Base-by-base conservation (phyloP, 2,888 invertebrate species). In the Caenorhabditis sp. region DNA sequence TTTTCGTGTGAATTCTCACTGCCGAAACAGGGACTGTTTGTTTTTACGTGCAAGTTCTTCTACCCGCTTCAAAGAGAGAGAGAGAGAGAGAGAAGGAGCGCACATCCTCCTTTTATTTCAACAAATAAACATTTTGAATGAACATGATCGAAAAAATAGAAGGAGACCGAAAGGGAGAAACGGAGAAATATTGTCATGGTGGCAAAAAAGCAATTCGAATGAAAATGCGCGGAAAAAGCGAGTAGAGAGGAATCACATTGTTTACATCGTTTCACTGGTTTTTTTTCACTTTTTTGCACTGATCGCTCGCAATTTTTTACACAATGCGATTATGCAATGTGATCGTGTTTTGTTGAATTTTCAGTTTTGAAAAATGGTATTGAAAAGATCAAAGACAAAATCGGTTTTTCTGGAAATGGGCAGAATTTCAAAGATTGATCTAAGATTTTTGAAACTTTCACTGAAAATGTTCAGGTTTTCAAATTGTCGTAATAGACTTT, bases 41-140 rank as follows among this genome's bases (percentile, higher is more conserved):
- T 68, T 68, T 68, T 68, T 38, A 68, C 68, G 68, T 68, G 68
- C 68, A 68, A 49, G 31, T 66, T 35, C 51, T 35, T 26, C 49
- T 68, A 19, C 44, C 49, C n/a, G n/a, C 28, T 49, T n/a, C 16
- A 28, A 51, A 6, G 12, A 47, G 47, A 47, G 19, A 19, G 19
- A 47, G 47, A 47, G 44, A 44, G n/a, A n/a, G 44, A 16, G n/a
- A 16, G n/a, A n/a, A 47, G 19, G 47, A 47, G 47, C 22, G 68
- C 51, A 54, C 68, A 68, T 74, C 51, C 61, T 51, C 22, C 35
- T 74, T 74, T 74, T 74, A 49, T 63, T 63, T 61, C 63, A 74
- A 54, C 54, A 38, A 51, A 54, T 54, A 54, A 68, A 68, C 68
- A 47, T 58, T 49, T 73, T 73, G 51, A 63, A 49, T 54, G 58